Percentiles rank a stretch among this genome's conserved stretches.
These are phyloP conservation scores for Acholoe squamosa DNA, from an alignment of 2,888 invertebrate species.

Conservation along the genomic window DNA sequence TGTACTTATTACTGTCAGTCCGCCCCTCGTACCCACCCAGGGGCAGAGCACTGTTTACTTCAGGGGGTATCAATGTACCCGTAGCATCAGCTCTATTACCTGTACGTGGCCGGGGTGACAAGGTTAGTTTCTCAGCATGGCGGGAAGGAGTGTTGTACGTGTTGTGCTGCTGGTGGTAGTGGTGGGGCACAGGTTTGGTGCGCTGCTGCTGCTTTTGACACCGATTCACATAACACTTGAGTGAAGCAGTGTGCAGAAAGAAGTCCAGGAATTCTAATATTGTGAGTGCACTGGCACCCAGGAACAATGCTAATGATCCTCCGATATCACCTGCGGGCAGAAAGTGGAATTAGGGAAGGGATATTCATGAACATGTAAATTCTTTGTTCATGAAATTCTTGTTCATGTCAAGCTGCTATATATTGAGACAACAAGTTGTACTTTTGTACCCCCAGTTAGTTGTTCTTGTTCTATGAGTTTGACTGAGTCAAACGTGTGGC, in stretches of 20 bases:
- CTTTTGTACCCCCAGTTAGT: too few relatives aligned
- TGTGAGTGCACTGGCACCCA: constrained; percentile 40
- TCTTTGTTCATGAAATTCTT: too few relatives aligned
- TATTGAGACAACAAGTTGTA: too few relatives aligned
- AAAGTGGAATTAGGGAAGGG: too few relatives aligned
- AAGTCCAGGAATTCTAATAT: constrained; percentile 46
- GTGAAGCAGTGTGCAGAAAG: constrained; percentile 26
- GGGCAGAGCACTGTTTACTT: not conserved
- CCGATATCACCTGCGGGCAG: constrained; percentile 60
- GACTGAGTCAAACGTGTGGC: too few relatives aligned
- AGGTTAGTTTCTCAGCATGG: constrained; percentile 3
- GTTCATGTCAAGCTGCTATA: too few relatives aligned
- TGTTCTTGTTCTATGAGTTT: too few relatives aligned
- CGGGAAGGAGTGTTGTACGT: constrained; percentile 26
- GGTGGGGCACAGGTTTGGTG: not conserved
- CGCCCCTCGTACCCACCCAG: not conserved
- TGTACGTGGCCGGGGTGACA: constrained; percentile 21
- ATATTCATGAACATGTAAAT: too few relatives aligned
- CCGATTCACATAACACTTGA: constrained; percentile 43
- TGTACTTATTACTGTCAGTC: constrained; percentile 35
- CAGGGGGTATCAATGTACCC: not conserved
- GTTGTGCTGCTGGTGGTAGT: constrained; percentile 50
- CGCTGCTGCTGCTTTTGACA: constrained; percentile 28
- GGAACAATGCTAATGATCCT: constrained; percentile 32
- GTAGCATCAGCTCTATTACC: not conserved